Conservation (phyloP, 2,888 invertebrate genomes). For the Gnatocerus cornutus region DNA sequence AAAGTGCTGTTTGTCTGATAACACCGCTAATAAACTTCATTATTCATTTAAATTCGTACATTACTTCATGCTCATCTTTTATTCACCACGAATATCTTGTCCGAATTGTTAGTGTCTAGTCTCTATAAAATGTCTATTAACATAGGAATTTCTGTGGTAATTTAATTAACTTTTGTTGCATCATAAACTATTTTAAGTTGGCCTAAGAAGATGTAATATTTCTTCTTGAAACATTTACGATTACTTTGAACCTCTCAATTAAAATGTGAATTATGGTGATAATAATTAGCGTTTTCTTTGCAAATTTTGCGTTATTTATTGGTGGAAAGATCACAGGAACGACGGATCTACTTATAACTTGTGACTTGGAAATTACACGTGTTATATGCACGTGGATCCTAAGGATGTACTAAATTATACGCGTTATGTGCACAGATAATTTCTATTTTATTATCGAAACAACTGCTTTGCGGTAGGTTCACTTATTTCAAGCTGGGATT, state of each 20-base stretch:
- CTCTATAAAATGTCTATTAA: constrained; percentile 43
- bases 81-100: constrained; percentile 1
- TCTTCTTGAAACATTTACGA: constrained; percentile 62
- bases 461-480: no score
- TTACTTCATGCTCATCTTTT: constrained; percentile 11
- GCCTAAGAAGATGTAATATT: constrained; percentile 48
- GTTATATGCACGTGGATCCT: constrained; percentile 48
- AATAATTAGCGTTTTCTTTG: constrained; percentile 65
- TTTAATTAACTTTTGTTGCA: constrained; percentile 47
- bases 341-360: constrained; percentile 59
- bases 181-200: constrained; percentile 49
- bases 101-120: constrained; percentile 16
- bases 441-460: neutral
- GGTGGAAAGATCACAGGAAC: constrained; percentile 65
- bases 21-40: constrained; percentile 31
- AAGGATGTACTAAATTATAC: constrained; percentile 18
- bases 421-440: constrained; percentile 10
- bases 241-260: constrained; percentile 64
- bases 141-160: constrained; percentile 38
- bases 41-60: constrained; percentile 23
- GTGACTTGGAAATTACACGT: constrained; percentile 53
- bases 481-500: no score
- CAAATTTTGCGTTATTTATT: constrained; percentile 64
- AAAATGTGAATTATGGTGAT: constrained; percentile 65
- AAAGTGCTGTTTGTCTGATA: constrained; percentile 50